Base-by-base conservation (phyloP, 1,140 invertebrate genomes). In the Asobara japonica region DNA sequence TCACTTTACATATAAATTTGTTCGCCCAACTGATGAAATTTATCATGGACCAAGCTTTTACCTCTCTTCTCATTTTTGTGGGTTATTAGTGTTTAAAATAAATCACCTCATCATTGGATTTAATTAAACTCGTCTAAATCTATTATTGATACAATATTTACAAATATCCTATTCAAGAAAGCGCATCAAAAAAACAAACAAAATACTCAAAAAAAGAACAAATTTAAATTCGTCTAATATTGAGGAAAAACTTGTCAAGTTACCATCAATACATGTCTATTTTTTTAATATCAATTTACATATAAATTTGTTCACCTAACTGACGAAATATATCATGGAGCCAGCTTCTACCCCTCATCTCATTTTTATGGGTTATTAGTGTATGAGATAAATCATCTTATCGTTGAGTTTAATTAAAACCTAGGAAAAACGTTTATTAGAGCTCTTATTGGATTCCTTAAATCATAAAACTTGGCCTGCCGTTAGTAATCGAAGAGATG, bases 71-170 rank as follows among this genome's bases (percentile, higher is more conserved):
- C 41, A 45, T 45, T 45, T 45, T 45, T 45, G 18, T 16, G 41
- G 41, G 41, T 45, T 45, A 45, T 45, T 45, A 45, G 41, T 45
- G 41, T 16, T 16, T 18, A 11, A 20, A 10, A 56, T 56, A 18
- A 56, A 56, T 56, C 51, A 56, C 25, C 22, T 13, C 10, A 56
- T 18, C 51, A 20, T 2, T 18, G 10, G 22, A 22, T 56, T 56
- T 56, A 56, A 56, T 56, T 56, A 56, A 56, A 56, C 22, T 56
- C 20, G n/a, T n/a, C n/a, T n/a, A n/a, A n/a, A n/a, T n/a, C n/a
- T n/a, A n/a, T n/a, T n/a, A n/a, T n/a, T n/a, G n/a, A n/a, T n/a
- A n/a, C n/a, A n/a, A n/a, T n/a, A n/a, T n/a, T n/a, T n/a, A n/a
- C n/a, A n/a, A n/a, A n/a, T n/a, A n/a, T n/a, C n/a, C n/a, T n/a